Conservation (phyloP, 2,113 vertebrate genomes). For the Lontra canadensis region DNA sequence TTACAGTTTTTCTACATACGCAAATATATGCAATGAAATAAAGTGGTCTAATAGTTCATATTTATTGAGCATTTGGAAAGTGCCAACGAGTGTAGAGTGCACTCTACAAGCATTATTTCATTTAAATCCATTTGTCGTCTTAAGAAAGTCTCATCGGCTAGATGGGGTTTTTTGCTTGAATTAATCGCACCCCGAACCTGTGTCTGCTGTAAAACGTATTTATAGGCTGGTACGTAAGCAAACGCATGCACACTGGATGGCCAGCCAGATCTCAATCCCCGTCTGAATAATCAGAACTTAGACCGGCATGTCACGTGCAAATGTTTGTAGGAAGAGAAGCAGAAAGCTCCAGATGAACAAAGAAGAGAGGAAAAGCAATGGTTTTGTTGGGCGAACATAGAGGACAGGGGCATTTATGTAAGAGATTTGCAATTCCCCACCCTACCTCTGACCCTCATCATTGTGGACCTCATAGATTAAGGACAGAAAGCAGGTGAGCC, state of each 20-base stretch:
- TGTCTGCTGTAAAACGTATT: not conserved
- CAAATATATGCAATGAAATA: not conserved
- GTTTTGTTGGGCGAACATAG: not conserved
- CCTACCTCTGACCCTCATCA: accelerated
- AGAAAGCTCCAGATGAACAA: not conserved
- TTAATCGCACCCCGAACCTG: not conserved
- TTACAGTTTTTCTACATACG: not conserved
- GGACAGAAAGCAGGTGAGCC: not conserved
- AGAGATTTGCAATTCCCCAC: not conserved
- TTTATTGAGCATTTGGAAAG: not conserved
- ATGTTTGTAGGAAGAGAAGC: not conserved
- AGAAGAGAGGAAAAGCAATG: not conserved
- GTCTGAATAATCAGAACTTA: not conserved
- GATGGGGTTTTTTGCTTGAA: not conserved
- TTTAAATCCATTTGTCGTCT: not conserved
- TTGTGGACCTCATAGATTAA: accelerated
- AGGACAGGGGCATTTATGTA: not conserved
- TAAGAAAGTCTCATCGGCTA: not conserved
- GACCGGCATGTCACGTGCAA: no score
- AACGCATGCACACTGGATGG: not conserved
- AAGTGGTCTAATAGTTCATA: not conserved
- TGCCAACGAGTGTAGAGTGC: not conserved
- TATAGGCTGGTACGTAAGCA: not conserved
- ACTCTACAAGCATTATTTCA: not conserved
- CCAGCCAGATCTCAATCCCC: not conserved